Evolutionary conservation across 1,140 invertebrate genomes (phyloP), one percentile per base, ranked within the genome.

Genomic region (Drosophila parabipectinata): DNA sequence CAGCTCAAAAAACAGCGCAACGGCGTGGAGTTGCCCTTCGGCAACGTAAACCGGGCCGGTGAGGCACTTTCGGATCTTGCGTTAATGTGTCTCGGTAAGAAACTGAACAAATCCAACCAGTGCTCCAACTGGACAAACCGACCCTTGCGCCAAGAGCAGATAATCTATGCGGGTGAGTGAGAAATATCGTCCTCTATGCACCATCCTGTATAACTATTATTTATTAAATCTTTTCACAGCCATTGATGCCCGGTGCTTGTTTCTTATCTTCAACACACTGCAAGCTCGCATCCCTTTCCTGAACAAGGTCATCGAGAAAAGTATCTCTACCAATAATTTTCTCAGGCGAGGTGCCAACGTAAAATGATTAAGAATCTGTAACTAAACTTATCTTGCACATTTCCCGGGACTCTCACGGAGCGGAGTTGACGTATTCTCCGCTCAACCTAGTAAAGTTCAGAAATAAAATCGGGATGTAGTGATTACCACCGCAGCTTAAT

Each of bases 51-150:
- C 34, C 48, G 76, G 6, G 68, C 84, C 0, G 90, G 90, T 1
- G 81, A 89, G 47, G 81, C 81, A 3, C 81, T 97, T 7, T 94
- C 94, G 77, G 94, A 95, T 79, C 91, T 97, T 18, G 95, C 96
- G 0, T 92, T 94, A 69, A 82, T 94, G 3, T 95, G 95, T 79
- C 92, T 97, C 34, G 96, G 96, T 5, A 93, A 94, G 56, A 94
- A 94, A 47, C 90, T 98, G 0, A 94, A 96, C 85, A 98, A 98
- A 92, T 93, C 93, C 3, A 96, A 98, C 90, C 96, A 97, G 78
- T 96, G 97, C 92, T 97, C 96, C 0, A 95, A 97, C 92, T 98
- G 97, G 97, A 95, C 96, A 63, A 93, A 94, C 77, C 92, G 97
- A 73, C 97, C 97, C 3, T 89, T 98, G 9, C 91, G 96, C 12